Evolutionary conservation across 2,797 vertebrate genomes (phyloP).

Genomic region (Mionectes olivaceus): DNA sequence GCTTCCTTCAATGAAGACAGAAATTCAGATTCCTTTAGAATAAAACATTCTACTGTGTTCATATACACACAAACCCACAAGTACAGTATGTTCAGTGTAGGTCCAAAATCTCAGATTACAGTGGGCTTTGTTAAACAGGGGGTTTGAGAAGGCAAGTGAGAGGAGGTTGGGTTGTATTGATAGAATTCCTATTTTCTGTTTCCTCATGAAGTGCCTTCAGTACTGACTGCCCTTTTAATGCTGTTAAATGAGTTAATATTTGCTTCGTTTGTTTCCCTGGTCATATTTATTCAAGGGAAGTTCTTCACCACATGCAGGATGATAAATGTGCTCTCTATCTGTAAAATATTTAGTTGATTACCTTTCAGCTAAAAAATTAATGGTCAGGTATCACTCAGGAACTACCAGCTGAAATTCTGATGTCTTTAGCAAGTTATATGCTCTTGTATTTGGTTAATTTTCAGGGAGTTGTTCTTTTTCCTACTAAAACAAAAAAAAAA

Average conservation of each 20-base stretch:
- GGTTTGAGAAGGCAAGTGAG: background rate
- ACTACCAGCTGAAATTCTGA: background rate
- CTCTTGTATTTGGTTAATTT: background rate
- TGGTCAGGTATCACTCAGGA: background rate
- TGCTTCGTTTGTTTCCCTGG: background rate
- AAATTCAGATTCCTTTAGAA: background rate
- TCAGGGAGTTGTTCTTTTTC: background rate
- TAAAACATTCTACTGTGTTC: background rate
- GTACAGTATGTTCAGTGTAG: rapidly evolving
- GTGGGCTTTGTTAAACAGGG: background rate
- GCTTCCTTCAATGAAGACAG: background rate
- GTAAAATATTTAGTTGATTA: background rate
- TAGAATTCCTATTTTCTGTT: background rate
- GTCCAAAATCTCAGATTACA: background rate
- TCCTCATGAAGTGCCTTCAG: background rate
- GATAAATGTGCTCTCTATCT: background rate
- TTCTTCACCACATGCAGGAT: background rate
- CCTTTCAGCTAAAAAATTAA: background rate
- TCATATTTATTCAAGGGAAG: background rate
- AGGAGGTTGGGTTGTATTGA: background rate
- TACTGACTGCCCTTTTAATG: background rate
- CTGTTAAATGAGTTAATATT: background rate
- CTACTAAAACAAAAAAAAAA: background rate
- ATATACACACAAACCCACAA: rapidly evolving
- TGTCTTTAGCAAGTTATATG: background rate